Evolutionary conservation across 2,888 invertebrate genomes (phyloP), one percentile per base, ranked within the genome.

Genomic region (Pheosia gnoma): DNA sequence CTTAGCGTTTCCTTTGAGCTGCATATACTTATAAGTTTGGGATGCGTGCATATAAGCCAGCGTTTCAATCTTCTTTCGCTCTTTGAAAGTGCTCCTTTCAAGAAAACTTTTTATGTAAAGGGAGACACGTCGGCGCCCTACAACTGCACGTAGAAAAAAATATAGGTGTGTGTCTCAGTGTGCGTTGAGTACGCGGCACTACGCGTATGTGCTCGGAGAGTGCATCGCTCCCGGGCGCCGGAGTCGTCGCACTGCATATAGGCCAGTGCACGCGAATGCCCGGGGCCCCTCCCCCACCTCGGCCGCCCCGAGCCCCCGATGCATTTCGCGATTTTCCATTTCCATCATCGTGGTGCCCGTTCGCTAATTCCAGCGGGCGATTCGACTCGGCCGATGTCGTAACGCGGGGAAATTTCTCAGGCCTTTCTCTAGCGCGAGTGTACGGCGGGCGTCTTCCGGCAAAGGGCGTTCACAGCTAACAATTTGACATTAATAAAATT

Each of bases 191-290:
- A 84, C 89, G 87, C 84, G 82, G 84, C 84, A 82, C 87, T 89
- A 83, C 73, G 80, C 80, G 80, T 77, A 86, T 87, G 91, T 91
- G 89, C 87, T 89, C 82, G 80, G 87, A 80, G 84, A 93, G 93
- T 93, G 93, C 93, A 93, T 91, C 93, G 93, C 92, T 93, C 93
- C 93, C 93, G 90, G 87, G 87, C 90, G 89, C 84, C 88, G 92
- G 82, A 85, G 93, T 93, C 93, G 93, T 92, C 93, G 93, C 86
- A 93, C 93, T 91, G 93, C 93, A 93, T 93, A 93, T 93, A 93
- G 93, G 93, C 90, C 93, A 93, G 88, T 93, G 93, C 93, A 93
- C 93, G 93, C 91, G 89, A 91, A 90, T 90, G 89, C 86, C 91
- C 91, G 87, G 72, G 69, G 82, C 81, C 83, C 82, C 78, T 76